Conservation (phyloP, 2,888 invertebrate species). For the Venustoraphidia nigricollis region DNA sequence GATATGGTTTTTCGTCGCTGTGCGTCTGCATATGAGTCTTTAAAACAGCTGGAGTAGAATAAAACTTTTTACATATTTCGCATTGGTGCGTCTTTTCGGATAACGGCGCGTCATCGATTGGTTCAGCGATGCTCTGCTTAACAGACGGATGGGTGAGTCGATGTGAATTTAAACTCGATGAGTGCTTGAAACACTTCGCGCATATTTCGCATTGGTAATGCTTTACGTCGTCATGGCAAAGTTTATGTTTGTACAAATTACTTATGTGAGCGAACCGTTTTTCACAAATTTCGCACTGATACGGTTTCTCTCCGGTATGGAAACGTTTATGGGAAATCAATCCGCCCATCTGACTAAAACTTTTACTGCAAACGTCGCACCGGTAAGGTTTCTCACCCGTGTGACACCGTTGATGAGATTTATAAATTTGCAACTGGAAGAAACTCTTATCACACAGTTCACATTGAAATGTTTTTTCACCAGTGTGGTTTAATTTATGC, state of each 20-base stretch:
- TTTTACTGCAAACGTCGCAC: too few relatives aligned
- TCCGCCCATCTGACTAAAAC: constrained; percentile 20
- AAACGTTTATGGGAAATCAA: constrained; percentile 24
- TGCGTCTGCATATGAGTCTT: too few relatives aligned
- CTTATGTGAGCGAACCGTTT: constrained; percentile 28
- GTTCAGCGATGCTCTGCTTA: too few relatives aligned
- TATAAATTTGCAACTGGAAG: constrained; percentile 11
- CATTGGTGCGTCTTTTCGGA: too few relatives aligned
- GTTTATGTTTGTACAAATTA: constrained; percentile 24
- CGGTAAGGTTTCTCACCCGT: too few relatives aligned
- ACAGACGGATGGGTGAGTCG: constrained; percentile 25
- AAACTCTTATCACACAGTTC: constrained; percentile 26
- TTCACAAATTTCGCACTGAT: constrained; percentile 25
- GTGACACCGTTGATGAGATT: constrained; percentile 13
- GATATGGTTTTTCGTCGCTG: too few relatives aligned
- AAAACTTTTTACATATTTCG: too few relatives aligned
- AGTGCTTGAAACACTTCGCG: constrained; percentile 25
- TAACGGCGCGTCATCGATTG: too few relatives aligned
- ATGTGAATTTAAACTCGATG: constrained; percentile 26
- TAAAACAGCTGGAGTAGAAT: too few relatives aligned
- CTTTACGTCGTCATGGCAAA: constrained; percentile 25
- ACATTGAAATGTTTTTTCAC: constrained; percentile 26
- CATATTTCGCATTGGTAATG: constrained; percentile 25
- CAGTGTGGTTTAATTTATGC: constrained; percentile 28
- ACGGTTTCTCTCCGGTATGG: constrained; percentile 16